Evolutionary conservation across 2,113 vertebrate genomes (phyloP), one percentile per base, ranked within the genome.

Genomic region (Cryptotis parvus): DNA sequence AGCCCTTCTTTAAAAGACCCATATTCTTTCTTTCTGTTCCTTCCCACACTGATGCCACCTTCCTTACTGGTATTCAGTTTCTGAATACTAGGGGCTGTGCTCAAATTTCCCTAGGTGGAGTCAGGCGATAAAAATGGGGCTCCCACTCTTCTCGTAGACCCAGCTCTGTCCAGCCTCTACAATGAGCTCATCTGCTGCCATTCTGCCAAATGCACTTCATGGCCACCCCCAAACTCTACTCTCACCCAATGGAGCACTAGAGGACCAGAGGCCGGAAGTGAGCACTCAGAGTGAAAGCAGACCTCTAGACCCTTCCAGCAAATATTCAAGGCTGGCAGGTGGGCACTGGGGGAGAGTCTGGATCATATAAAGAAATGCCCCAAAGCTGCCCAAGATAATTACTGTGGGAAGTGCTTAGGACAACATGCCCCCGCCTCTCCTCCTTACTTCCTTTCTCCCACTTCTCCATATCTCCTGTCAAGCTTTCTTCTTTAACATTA

Each of bases 61-160:
- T 91, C 94, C 81, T 94, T 80, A 93, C 91, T 91, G n/a, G n/a
- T n/a, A 96, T 86, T 94, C 90, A 8, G 92, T 74, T 91, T 88
- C 92, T 1, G 0, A 97, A 91, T 69, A 41, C 92, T 45, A 37
- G 75, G 37, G 79, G 72, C 74, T 80, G 55, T 37, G 65, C 65
- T 93, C 82, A 83, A 78, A 78, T 87, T 93, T 91, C 84, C 87
- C 82, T 3, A 58, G 39, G 52, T 94, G 96, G n/a, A 96, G 58
- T 96, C 96, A 96, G 76, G 74, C 58, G 45, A 94, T 96, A 96
- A 94, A 96, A 89, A 91, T 95, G 96, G 84, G 76, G 37, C 39
- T 22, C 41, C 39, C 37, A 83, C 83, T 82, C 73, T 68, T 65
- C 80, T 86, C 63, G 69, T 27, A 49, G 91, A 91, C 58, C 37